Evolutionary conservation across 2,888 invertebrate genomes (phyloP).

Genomic region (Epinotia nisella): DNA sequence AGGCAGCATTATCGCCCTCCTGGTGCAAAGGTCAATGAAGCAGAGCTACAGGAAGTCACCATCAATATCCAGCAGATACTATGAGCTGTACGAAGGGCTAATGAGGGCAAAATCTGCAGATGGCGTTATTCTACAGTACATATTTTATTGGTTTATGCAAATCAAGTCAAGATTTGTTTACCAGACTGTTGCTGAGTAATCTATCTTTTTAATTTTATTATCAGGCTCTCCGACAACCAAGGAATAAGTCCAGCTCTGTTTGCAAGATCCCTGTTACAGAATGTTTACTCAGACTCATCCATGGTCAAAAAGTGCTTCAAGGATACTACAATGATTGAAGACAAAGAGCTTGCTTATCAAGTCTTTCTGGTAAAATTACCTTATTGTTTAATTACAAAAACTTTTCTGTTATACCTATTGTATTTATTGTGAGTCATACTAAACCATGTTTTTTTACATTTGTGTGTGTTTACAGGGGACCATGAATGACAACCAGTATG

Average conservation of each 20-base stretch:
- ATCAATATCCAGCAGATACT: slow-evolving; percentile 82
- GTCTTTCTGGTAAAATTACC: slow-evolving; percentile 86
- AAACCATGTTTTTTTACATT: background rate
- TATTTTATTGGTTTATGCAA: slow-evolving; percentile 49
- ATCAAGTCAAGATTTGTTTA: background rate
- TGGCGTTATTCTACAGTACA: slow-evolving; percentile 86
- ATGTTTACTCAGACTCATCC: slow-evolving; percentile 72
- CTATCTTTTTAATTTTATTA: background rate
- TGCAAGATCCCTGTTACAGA: slow-evolving; percentile 78
- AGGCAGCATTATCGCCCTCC: slow-evolving; percentile 88
- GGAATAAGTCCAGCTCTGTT: slow-evolving; percentile 76
- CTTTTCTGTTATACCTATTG: background rate
- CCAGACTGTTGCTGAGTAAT: background rate
- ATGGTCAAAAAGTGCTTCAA: slow-evolving; percentile 85
- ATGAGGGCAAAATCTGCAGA: slow-evolving; percentile 76
- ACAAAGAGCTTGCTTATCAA: slow-evolving; percentile 89
- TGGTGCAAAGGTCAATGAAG: slow-evolving; percentile 87
- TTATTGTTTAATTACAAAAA: background rate
- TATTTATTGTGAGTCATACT: background rate
- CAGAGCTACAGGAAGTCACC: slow-evolving; percentile 85
- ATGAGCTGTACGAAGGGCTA: slow-evolving; percentile 82
- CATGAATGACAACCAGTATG: slow-evolving; percentile 93
- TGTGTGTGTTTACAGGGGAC: slow-evolving; percentile 86
- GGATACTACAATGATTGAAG: slow-evolving; percentile 89
- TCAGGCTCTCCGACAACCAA: slow-evolving; percentile 75